Evolutionary conservation across 2,797 vertebrate species (phyloP).

Genomic region (Bradypodion pumilum): DNA sequence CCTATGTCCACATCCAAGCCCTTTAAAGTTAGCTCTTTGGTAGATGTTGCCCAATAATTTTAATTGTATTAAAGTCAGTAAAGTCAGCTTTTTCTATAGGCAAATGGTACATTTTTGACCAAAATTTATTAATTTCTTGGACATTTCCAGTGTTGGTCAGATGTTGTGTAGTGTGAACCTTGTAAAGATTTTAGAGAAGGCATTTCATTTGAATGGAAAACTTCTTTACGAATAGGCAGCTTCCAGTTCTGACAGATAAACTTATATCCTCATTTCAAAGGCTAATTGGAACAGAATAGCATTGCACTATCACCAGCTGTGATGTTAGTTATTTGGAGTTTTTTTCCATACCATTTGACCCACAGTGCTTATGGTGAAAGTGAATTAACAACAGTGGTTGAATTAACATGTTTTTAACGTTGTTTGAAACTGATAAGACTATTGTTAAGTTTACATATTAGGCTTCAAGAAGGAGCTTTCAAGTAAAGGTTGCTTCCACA

Average conservation of each 20-base stretch:
- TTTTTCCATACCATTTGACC: neutral
- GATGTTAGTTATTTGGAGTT: neutral
- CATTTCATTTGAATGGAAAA: neutral
- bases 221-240: too few relatives aligned
- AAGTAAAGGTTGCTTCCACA: neutral
- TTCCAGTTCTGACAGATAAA: too few relatives aligned
- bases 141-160: too few relatives aligned
- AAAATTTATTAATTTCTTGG: too few relatives aligned
- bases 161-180: too few relatives aligned
- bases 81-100: too few relatives aligned
- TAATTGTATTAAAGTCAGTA: too few relatives aligned
- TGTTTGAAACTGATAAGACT: neutral
- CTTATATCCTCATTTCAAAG: neutral
- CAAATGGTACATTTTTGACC: too few relatives aligned
- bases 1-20: neutral
- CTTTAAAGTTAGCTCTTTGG: too few relatives aligned
- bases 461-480: neutral
- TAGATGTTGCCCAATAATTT: too few relatives aligned
- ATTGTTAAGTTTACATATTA: neutral
- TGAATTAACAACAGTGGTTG: neutral
- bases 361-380: neutral
- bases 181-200: neutral
- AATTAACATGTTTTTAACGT: neutral
- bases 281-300: neutral
- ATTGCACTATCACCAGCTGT: neutral